Evolutionary conservation across 2,113 vertebrate genomes (phyloP).

Genomic region (Pheucticus melanocephalus): DNA sequence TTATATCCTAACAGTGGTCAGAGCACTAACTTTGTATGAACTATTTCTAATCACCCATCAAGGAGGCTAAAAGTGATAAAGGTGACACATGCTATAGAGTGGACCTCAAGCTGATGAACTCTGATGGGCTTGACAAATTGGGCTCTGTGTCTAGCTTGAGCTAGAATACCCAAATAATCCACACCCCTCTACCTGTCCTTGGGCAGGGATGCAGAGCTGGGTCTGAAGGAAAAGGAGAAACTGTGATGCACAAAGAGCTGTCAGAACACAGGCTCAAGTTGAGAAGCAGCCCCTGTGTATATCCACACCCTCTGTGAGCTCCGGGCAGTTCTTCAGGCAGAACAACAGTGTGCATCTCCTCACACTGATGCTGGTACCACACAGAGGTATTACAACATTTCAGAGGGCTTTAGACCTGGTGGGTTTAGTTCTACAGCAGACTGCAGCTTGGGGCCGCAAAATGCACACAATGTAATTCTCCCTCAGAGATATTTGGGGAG

Average conservation of each 20-base stretch:
- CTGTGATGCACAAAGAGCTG: neutral
- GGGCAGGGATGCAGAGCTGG: neutral
- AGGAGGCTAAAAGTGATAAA: neutral
- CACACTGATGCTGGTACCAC: neutral
- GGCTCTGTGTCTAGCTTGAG: neutral
- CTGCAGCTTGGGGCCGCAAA: neutral
- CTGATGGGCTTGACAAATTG: neutral
- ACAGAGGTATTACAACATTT: neutral
- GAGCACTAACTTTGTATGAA: neutral
- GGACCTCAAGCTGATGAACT: neutral
- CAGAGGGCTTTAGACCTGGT: neutral
- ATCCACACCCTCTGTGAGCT: neutral
- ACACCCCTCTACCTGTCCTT: neutral
- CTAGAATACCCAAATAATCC: neutral
- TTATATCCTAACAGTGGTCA: neutral
- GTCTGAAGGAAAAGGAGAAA: neutral
- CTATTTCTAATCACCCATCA: neutral
- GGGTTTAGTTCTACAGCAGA: neutral
- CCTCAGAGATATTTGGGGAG: neutral
- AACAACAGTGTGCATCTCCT: neutral
- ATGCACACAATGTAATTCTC: neutral
- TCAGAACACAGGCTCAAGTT: neutral
- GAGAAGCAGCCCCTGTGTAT: neutral
- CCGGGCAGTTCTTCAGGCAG: neutral
- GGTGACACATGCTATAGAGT: neutral